These are phyloP conservation scores for Chaetops frenatus DNA, from an alignment of 2,113 vertebrate species.

Conservation along the genomic window DNA sequence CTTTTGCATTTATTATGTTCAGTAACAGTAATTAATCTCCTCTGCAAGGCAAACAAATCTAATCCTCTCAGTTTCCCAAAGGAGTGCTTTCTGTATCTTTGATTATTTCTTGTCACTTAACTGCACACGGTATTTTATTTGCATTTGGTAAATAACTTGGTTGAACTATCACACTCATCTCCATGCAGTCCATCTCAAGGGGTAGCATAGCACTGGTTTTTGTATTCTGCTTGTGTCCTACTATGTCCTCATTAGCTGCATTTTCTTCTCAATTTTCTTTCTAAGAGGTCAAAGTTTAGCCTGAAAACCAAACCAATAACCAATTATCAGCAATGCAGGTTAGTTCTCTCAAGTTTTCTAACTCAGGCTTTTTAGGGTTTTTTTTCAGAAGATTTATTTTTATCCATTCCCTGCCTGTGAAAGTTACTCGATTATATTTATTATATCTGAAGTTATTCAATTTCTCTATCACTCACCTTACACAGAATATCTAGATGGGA, in stretches of 20 bases:
- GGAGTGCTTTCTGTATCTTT: background rate
- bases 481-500: background rate
- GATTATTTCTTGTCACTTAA: constrained; percentile 14
- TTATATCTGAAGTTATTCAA: background rate
- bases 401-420: background rate
- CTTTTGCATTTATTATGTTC: background rate
- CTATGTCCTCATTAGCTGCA: background rate
- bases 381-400: background rate
- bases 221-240: background rate
- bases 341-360: background rate
- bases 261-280: background rate
- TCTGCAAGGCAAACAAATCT: constrained; percentile 22
- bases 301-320: background rate
- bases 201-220: background rate
- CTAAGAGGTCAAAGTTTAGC: background rate
- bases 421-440: background rate
- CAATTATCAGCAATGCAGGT: background rate
- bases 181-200: background rate
- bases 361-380: background rate
- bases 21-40: constrained; percentile 15
- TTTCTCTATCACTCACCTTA: background rate
- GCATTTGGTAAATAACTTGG: background rate
- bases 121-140: background rate
- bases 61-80: background rate
- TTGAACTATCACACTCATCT: background rate